Conservation (phyloP, 2,888 invertebrate species). For the Diachrysia chrysitis region DNA sequence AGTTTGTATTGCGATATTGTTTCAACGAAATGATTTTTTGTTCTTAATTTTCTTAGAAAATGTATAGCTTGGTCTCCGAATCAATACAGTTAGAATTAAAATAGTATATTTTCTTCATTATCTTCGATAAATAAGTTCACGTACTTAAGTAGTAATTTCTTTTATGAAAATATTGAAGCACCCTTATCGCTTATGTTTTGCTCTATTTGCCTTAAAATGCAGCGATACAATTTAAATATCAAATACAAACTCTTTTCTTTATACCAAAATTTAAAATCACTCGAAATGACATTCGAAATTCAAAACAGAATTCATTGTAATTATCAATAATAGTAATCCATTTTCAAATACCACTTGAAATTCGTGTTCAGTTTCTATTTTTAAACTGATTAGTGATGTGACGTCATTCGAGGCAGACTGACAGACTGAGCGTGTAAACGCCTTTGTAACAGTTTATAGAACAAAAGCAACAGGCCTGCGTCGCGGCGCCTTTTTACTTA, state of each 20-base stretch:
- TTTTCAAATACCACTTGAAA: not conserved
- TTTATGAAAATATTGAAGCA: conserved; percentile 2
- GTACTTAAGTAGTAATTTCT: not conserved
- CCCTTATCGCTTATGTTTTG: not conserved
- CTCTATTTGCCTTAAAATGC: not conserved
- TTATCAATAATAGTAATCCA: not conserved
- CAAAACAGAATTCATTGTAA: not conserved
- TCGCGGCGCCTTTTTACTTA: conserved; percentile 2
- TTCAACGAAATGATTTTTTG: conserved; percentile 13
- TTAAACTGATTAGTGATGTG: not conserved
- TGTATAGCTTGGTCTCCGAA: not conserved
- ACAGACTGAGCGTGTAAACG: conserved; percentile 1
- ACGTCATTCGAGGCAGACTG: conserved; percentile 5
- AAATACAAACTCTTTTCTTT: not conserved
- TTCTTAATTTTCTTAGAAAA: conserved; percentile 15
- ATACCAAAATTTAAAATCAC: not conserved
- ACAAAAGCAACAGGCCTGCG: conserved; percentile 8
- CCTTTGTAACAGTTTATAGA: conserved; percentile 1
- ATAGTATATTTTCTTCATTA: not conserved
- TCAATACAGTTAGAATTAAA: not conserved
- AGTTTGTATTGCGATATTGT: conserved; percentile 35
- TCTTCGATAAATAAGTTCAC: not conserved
- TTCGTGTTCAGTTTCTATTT: not conserved
- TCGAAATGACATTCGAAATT: not conserved
- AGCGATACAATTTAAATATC: not conserved